Conservation (phyloP, 2,888 invertebrate genomes). For the Limnephilus rhombicus region DNA sequence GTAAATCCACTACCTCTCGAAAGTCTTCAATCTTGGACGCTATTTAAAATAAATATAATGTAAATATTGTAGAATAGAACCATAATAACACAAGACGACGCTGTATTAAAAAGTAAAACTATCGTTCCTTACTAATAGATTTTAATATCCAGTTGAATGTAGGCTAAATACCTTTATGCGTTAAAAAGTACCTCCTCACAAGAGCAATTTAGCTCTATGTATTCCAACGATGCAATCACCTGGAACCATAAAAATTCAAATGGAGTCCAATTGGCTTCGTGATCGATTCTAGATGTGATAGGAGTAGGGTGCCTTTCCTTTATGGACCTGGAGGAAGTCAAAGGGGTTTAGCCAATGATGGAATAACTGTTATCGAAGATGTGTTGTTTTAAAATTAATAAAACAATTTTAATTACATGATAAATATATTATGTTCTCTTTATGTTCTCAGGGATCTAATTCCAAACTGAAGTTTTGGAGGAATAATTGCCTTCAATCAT, state of each 20-base stretch:
- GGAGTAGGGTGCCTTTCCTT: not conserved
- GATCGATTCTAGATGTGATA: not conserved
- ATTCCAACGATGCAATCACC: slow-evolving; percentile 3
- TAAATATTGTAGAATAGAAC: not conserved
- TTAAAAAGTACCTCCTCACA: not conserved
- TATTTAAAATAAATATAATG: too few relatives aligned
- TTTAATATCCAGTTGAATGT: not conserved
- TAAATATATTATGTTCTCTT: too few relatives aligned
- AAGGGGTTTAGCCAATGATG: not conserved
- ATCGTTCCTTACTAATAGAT: not conserved
- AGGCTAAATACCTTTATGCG: not conserved
- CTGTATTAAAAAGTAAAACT: not conserved
- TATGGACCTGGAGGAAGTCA: not conserved
- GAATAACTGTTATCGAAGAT: not conserved
- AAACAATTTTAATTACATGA: not conserved
- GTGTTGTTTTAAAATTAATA: not conserved
- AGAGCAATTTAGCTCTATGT: not conserved
- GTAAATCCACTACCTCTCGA: too few relatives aligned
- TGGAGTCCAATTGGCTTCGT: not conserved
- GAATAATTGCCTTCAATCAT: too few relatives aligned
- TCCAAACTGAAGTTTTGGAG: too few relatives aligned
- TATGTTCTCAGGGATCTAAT: too few relatives aligned
- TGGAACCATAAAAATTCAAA: not conserved
- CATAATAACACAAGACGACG: not conserved
- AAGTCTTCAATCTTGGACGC: too few relatives aligned